A percentile compares a stretch with the other conserved stretches of the same genome.
Evolutionary conservation across 1,140 invertebrate genomes (phyloP).

Genomic region (Sitodiplosis mosellana): DNA sequence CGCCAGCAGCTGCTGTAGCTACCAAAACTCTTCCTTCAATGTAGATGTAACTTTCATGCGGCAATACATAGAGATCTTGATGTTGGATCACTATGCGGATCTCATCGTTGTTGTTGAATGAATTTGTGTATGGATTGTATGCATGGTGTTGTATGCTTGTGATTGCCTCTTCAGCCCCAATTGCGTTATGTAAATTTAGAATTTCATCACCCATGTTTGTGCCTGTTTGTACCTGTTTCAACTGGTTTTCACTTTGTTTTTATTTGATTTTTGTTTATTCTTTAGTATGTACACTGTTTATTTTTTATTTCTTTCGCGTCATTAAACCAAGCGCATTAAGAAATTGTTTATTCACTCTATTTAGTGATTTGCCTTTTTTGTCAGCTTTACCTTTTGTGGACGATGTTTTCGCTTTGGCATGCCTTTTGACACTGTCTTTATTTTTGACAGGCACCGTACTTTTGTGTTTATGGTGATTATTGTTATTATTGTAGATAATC

Average conservation of each 20-base stretch:
- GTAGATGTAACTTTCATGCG: slow-evolving; percentile 13
- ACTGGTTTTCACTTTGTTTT: slow-evolving; percentile 8
- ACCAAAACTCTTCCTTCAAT: slow-evolving; percentile 12
- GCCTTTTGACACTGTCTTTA: background rate
- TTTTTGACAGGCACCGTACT: background rate
- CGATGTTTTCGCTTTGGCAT: background rate
- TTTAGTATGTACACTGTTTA: no score
- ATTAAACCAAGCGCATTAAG: slow-evolving; percentile 8
- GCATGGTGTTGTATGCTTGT: slow-evolving; percentile 16
- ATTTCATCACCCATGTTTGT: slow-evolving; percentile 7
- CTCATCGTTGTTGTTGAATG: slow-evolving; percentile 18
- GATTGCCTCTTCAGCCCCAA: slow-evolving; percentile 14
- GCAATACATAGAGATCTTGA: slow-evolving; percentile 18
- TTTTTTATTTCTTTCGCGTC: no score
- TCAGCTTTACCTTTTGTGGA: background rate
- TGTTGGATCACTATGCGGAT: slow-evolving; percentile 16
- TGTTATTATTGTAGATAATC: background rate
- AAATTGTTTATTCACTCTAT: background rate
- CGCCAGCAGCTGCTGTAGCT: slow-evolving; percentile 6
- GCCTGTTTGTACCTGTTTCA: slow-evolving; percentile 5
- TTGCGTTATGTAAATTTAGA: no score
- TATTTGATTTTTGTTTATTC: slow-evolving; percentile 3
- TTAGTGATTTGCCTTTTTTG: background rate
- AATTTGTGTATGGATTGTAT: slow-evolving; percentile 11
- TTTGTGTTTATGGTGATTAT: background rate